Conservation (phyloP, 2,113 vertebrate genomes). For the Dromaius novaehollandiae region DNA sequence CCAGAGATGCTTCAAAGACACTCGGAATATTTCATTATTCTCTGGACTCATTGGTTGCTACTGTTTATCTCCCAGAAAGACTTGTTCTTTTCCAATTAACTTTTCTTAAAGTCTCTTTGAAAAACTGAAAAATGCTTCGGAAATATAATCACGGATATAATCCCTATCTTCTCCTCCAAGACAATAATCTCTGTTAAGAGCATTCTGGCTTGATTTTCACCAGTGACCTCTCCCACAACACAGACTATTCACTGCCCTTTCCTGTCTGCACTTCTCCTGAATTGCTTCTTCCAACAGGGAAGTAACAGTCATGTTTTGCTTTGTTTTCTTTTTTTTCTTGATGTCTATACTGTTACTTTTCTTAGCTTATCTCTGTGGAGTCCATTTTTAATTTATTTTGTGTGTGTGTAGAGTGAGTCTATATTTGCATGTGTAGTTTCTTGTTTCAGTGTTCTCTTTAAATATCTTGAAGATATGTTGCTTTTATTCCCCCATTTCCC, state of each 20-base stretch:
- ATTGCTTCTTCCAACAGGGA: not conserved
- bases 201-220: not conserved
- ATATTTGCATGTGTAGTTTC: not conserved
- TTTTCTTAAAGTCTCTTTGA: not conserved
- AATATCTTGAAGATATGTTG: not conserved
- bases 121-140: rapidly evolving
- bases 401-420: rapidly evolving
- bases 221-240: not conserved
- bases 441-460: not conserved
- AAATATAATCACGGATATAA: not conserved
- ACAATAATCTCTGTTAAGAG: rapidly evolving
- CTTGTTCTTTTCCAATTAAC: not conserved
- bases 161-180: not conserved
- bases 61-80: not conserved
- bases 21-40: not conserved
- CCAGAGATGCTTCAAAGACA: not conserved
- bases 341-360: rapidly evolving
- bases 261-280: not conserved
- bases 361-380: not conserved
- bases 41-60: not conserved
- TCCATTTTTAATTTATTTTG: not conserved
- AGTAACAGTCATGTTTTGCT: not conserved
- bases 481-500: not conserved
- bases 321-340: not conserved
- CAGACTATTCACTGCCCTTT: not conserved